Base-by-base conservation (phyloP, 92 coral and sea anemone species). In the Porites evermanni region DNA sequence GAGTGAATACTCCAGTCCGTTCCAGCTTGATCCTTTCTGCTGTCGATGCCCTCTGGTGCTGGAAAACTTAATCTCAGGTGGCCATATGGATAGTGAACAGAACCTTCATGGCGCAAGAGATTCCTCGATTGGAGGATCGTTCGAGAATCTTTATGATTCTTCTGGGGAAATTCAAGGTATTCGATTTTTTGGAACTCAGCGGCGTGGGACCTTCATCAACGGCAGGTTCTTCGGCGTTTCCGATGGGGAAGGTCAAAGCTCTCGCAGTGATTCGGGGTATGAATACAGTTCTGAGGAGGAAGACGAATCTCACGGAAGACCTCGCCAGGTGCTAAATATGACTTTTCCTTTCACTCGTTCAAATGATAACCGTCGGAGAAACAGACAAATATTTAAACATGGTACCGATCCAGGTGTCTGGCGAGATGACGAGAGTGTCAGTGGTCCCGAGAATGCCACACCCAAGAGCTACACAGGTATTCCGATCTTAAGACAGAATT, bases 211-310 rank as follows among this genome's bases (percentile, higher is more conserved):
- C 44, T 86, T 64, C 68, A 90, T 94, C 67, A 94, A 94, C 76
- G 98, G 95, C 63, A 84, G 88, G 38, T 94, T 92, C 85, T 87
- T 90, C 61, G 74, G 92, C 18, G 44, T 69, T n/a, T 67, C 83
- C 9, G 66, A 75, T 13, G n/a, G 77, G 8, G 88, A 91, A 32
- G 78, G 78, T 12, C 29, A 80, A 70, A 71, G 80, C 63, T 70
- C 87, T n/a, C 74, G 79, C 29, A 93, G 97, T 86, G 95, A 91
- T 79, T 89, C 93, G 56, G 97, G 92, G 20, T 79, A 86, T 84
- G 94, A 81, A 14, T 87, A 85, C 67, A 85, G 92, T 74, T 80
- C 91, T 6, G 94, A 91, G 29, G 98, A 94, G 70, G 93, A 96
- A 8, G 91, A 80, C 16, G 90, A 89, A 38, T 26, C 77, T 19